Conservation (phyloP, 37 sponge, comb jelly and placozoan species). For the Oopsacas minuta region DNA sequence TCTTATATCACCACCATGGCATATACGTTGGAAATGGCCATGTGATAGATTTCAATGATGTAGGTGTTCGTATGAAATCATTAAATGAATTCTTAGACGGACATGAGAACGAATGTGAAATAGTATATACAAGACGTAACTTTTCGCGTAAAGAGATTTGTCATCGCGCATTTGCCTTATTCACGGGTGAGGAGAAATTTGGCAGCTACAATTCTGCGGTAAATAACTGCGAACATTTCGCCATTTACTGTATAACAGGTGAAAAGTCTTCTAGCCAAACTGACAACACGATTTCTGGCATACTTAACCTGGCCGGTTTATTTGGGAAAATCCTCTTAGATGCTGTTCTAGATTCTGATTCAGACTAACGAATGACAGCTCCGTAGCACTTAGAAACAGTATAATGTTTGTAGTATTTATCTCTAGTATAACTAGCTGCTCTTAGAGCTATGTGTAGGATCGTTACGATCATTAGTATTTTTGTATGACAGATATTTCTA, state of each 20-base stretch:
- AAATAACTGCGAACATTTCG: background rate
- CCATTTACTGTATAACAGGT: background rate
- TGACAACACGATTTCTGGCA: no score
- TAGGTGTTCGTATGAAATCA: background rate
- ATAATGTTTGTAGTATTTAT: no score
- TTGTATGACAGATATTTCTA: no score
- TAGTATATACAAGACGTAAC: background rate
- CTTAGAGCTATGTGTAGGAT: no score
- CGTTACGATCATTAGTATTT: no score
- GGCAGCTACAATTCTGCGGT: background rate
- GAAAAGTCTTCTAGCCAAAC: background rate
- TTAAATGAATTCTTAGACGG: background rate
- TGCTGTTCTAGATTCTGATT: no score
- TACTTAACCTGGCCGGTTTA: no score
- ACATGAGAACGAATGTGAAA: background rate
- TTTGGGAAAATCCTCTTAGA: no score
- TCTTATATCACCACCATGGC: background rate
- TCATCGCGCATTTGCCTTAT: background rate
- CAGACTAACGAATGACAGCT: no score
- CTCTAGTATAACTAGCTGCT: no score
- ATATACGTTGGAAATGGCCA: background rate
- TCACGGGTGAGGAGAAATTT: background rate
- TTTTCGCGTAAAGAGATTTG: background rate
- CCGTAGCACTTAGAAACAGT: no score
- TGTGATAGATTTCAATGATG: background rate